Evolutionary conservation across 2,888 invertebrate species (phyloP), one percentile per base, ranked within the genome.

Genomic region (Hydraecia micacea): DNA sequence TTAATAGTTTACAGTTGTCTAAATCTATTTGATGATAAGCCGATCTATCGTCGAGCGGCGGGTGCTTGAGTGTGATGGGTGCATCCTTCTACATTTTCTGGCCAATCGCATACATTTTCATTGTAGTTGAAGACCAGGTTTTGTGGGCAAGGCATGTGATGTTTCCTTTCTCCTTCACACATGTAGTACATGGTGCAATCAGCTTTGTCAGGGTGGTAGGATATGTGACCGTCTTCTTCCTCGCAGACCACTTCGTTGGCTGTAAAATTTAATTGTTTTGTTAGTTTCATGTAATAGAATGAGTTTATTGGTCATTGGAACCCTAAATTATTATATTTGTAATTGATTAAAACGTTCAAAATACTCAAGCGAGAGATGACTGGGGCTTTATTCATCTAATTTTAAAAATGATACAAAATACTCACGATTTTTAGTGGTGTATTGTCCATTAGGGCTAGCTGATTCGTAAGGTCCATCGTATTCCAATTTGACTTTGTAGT

Each of bases 101-200:
- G 99, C 99, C 99, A 99, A 96, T 99, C 99, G 93, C 99, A 99
- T 18, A 99, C 99, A 92, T 99, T 99, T 92, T 99, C 98, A 90
- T 98, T 98, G 63, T 98, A 98, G 94, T 99, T 99, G 96, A 99
- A 99, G 25, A 99, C 99, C 81, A 99, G 97, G 95, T 99, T 99
- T 73, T 98, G 97, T 13, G 99, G 99, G 93, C 99, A 99, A 68
- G 99, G 99, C 99, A 99, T 99, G 96, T 99, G 99, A 93, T 99
- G 99, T 93, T 99, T 99, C 75, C 99, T 97, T 93, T 99, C 99
- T 55, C 99, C 99, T 96, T 99, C 99, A 93, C 99, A 99, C 99
- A 99, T 99, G 97, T 98, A 99, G 95, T 99, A 99, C 97, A 98
- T 98, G 76, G 99, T 98, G 94, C 99, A 99, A 94, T 99, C 99